These are phyloP conservation scores for Pocillopora damicornis DNA, from an alignment of 64 coral and sea anemone species.

Conservation along the genomic window DNA sequence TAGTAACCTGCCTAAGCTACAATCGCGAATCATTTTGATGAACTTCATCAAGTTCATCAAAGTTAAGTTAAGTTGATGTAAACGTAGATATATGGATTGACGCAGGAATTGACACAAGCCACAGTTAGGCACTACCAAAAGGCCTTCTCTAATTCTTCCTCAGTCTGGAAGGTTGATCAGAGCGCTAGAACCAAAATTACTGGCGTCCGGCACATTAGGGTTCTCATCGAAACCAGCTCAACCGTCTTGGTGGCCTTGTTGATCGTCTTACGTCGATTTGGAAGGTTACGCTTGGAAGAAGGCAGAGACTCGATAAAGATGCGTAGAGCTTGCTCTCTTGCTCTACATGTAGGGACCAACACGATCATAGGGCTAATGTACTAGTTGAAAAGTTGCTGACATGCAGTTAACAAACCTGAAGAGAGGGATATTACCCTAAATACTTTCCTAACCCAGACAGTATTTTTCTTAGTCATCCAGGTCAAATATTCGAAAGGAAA, in stretches of 20 bases:
- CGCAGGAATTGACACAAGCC: not conserved
- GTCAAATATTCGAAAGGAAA: not conserved
- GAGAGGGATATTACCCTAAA: not conserved
- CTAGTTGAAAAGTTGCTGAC: too few relatives aligned
- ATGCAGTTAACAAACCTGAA: not conserved
- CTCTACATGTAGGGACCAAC: not conserved
- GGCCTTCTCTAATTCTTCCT: not conserved
- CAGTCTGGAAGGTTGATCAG: not conserved
- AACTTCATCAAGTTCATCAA: not conserved
- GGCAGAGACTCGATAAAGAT: too few relatives aligned
- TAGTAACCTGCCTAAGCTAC: not conserved
- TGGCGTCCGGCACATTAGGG: not conserved
- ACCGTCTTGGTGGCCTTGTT: not conserved
- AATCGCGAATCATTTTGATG: not conserved
- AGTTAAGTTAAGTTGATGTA: not conserved
- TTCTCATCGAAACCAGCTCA: not conserved
- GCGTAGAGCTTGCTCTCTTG: not conserved
- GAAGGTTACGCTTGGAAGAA: not conserved
- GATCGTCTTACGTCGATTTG: not conserved
- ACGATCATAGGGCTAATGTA: not conserved
- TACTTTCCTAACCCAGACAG: not conserved
- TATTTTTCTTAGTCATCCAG: conserved; percentile 1
- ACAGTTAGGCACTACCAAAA: not conserved
- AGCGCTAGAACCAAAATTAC: not conserved
- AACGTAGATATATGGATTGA: conserved; percentile 19